phyloP scores from a whole-genome alignment of 1,140 invertebrate species.

The Telenomus remus region DNA sequence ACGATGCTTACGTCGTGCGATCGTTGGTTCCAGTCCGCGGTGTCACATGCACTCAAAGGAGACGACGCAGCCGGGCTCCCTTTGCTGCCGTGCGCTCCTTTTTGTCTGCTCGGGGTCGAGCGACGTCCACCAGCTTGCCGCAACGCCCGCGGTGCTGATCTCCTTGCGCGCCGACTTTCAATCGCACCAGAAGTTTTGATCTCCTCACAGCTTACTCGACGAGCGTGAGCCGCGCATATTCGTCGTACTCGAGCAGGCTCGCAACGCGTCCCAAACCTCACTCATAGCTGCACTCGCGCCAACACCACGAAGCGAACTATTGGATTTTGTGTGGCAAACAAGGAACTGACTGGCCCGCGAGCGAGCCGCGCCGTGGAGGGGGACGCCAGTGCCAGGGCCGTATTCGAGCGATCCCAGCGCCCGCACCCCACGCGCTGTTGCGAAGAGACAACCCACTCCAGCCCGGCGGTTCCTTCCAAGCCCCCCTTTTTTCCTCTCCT shows the following conservation, averaged over 20 bases:
- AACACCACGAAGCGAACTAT: constrained; percentile 74
- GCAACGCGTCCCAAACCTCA: constrained; percentile 30
- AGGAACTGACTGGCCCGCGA: constrained; percentile 74
- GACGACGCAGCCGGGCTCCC: constrained; percentile 29
- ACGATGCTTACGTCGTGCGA: constrained; percentile 4
- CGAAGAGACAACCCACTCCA: not conserved
- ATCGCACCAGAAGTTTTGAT: not conserved
- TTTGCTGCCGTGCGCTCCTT: not conserved
- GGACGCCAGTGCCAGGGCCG: constrained; percentile 57
- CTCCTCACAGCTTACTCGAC: constrained; percentile 14
- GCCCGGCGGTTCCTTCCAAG: not conserved
- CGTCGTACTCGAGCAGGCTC: constrained; percentile 27
- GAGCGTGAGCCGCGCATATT: constrained; percentile 39
- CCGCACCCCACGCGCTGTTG: constrained; percentile 6
- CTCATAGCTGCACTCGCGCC: constrained; percentile 67
- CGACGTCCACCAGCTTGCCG: too few relatives aligned
- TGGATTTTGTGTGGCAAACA: constrained; percentile 77
- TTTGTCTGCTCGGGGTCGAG: not conserved
- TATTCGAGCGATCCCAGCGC: constrained; percentile 30
- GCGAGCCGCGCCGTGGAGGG: constrained; percentile 66
- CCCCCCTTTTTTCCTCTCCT: too few relatives aligned
- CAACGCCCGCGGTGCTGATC: not conserved
- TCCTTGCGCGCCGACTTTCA: not conserved
- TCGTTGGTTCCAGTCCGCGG: constrained; percentile 34
- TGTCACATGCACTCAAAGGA: constrained; percentile 35